Base-by-base conservation (phyloP, 1,140 invertebrate species). In the Drosophila pandora region DNA sequence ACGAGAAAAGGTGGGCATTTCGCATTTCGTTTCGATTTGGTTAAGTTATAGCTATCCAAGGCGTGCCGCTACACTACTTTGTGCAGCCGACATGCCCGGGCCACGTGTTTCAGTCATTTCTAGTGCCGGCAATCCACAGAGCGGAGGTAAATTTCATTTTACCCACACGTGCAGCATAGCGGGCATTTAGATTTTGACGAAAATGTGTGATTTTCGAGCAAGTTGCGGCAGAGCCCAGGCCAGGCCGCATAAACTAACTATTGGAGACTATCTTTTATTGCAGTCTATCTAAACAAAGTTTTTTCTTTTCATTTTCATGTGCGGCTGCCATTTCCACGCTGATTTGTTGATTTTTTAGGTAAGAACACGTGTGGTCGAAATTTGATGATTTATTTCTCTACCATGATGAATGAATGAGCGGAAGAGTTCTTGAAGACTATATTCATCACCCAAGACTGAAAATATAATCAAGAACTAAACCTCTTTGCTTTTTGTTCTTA, bases 401-500 rank as follows among this genome's bases (percentile, higher is more conserved):
- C 13, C 13, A 74, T 82, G 79, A 80, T 89, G 80, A 91, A 50
- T 58, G 77, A 75, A 41, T 79, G 56, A 68, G 65, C 89, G 41
- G 89, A 90, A 89, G 84, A 90, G 81, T 80, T 78, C 84, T 89
- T 90, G 84, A 90, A 84, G 89, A 90, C 89, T 83, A 90, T 83
- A 85, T 90, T 90, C 89, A 90, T 85, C 88, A 90, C 88, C 88
- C 88, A 88, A 89, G 74, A 67, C 83, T 90, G 76, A 79, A 50
- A 9, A 65, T 23, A 17, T 49, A 39, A 3, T 12, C 22, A 54
- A n/a, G 2, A 34, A 12, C 25, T 13, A 2, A 13, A 21, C 5
- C 17, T 53, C 67, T 0, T 37, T 41, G 10, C 3, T 2, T 6
- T 83, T 79, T 22, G 5, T 28, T 17, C 21, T 1, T 7, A 22